Evolutionary conservation across 2,888 invertebrate genomes (phyloP).

Genomic region (Penaeus monodon): DNA sequence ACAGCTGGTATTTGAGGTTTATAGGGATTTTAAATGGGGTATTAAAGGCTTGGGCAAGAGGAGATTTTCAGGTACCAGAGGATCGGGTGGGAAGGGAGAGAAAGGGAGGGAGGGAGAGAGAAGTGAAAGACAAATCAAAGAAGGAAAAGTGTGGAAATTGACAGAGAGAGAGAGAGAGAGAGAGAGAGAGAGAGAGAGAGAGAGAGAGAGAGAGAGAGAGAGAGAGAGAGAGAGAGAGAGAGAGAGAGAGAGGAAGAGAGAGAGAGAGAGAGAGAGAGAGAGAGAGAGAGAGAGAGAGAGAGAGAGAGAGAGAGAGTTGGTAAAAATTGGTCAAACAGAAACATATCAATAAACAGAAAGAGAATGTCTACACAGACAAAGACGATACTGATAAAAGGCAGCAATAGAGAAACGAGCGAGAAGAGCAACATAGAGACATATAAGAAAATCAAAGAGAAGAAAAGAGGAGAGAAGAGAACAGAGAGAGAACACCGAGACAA

Average conservation of each 20-base stretch:
- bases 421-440: background rate
- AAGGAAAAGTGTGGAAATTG: background rate
- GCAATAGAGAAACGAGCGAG: background rate
- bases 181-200: background rate
- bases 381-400: background rate
- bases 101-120: background rate
- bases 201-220: background rate
- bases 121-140: background rate
- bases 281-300: slow-evolving; percentile 7
- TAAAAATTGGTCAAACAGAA: background rate
- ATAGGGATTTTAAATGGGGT: too few species aligned
- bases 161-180: background rate
- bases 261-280: background rate
- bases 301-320: slow-evolving; percentile 5
- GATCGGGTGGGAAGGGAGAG: background rate
- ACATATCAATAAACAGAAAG: background rate
- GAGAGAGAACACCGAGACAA: too few species aligned
- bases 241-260: background rate
- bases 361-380: background rate
- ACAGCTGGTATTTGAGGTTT: too few species aligned
- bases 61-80: background rate
- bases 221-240: too few species aligned
- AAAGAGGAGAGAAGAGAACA: slow-evolving; percentile 6
- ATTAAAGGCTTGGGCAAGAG: background rate
- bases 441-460: background rate